These are phyloP conservation scores for Oxyteleia sp. DNA, from an alignment of 2,888 invertebrate genomes.

Conservation along the genomic window DNA sequence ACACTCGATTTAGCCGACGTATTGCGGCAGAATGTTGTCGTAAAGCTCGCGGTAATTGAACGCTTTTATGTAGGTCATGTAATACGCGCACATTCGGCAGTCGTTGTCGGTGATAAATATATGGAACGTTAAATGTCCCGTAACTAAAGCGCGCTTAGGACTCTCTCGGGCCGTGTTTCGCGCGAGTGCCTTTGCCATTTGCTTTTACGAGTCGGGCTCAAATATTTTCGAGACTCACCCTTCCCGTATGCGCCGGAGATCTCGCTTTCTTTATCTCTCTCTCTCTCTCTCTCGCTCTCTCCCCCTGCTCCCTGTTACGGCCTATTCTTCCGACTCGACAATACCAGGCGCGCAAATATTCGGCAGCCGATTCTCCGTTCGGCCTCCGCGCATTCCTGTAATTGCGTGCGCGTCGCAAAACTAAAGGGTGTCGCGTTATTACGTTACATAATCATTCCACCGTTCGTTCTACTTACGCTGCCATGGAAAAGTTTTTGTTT, in stretches of 20 bases:
- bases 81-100: conserved; percentile 69
- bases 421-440: conserved; percentile 52
- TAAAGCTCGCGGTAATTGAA: conserved; percentile 74
- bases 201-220: conserved; percentile 81
- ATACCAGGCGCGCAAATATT: conserved; percentile 44
- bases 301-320: background rate
- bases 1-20: conserved; percentile 72
- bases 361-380: conserved; percentile 46
- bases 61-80: conserved; percentile 74
- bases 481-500: no score
- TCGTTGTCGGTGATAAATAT: conserved; percentile 71
- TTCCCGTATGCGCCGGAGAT: conserved; percentile 10
- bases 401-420: conserved; percentile 37
- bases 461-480: conserved; percentile 33
- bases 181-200: conserved; percentile 79
- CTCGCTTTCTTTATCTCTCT: background rate
- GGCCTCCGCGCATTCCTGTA: conserved; percentile 30
- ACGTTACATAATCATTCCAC: conserved; percentile 29
- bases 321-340: conserved; percentile 34
- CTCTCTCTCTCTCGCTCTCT: no score
- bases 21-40: conserved; percentile 67
- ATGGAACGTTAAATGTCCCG: conserved; percentile 72
- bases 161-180: conserved; percentile 72
- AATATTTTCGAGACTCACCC: conserved; percentile 79
- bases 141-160: conserved; percentile 73